Evolutionary conservation across 1,140 invertebrate species (phyloP).

Genomic region (Globodera ellingtonae): DNA sequence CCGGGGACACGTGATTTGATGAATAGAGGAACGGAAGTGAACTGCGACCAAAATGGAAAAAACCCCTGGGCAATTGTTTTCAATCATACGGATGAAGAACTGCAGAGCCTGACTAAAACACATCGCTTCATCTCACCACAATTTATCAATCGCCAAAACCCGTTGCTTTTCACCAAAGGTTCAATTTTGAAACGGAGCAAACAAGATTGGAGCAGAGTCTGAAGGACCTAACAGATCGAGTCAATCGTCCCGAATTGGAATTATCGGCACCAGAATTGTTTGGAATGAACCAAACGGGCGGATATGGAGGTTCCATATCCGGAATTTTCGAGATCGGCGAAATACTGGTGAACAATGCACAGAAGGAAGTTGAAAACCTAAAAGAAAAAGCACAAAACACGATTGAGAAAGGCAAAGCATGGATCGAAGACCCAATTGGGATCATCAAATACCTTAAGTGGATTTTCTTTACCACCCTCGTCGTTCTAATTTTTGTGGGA

Average conservation of each 20-base stretch:
- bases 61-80: neutral
- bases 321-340: neutral
- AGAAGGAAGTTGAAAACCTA: neutral
- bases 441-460: conserved; percentile 2
- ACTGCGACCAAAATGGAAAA: conserved; percentile 2
- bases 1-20: conserved; percentile 10
- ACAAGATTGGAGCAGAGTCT: neutral
- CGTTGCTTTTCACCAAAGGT: conserved; percentile 1
- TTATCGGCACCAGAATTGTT: neutral
- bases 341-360: neutral
- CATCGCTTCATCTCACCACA: neutral
- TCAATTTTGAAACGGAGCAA: conserved; percentile 8
- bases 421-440: neutral
- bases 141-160: neutral
- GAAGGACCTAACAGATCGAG: neutral
- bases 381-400: conserved; percentile 4
- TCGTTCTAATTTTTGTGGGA: neutral
- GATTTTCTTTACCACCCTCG: neutral
- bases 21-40: neutral
- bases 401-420: neutral
- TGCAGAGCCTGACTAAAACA: neutral
- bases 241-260: neutral
- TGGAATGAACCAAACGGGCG: neutral
- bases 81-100: neutral
- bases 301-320: neutral